These are phyloP conservation scores for Silurus aristotelis DNA, from an alignment of 2,797 vertebrate species.

Conservation along the genomic window DNA sequence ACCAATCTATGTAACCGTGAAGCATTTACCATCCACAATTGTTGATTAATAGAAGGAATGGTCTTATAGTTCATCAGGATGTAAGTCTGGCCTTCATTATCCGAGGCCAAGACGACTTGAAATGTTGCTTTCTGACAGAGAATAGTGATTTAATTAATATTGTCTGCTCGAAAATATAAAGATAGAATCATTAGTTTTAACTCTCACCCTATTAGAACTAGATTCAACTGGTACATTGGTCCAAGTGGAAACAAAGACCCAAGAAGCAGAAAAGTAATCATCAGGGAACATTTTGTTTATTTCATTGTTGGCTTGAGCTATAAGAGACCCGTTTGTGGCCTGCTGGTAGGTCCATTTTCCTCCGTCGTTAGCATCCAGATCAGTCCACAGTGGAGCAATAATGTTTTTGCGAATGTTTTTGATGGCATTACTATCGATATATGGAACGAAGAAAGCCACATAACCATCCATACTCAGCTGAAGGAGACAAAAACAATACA, in stretches of 20 bases:
- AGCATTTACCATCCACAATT: not conserved
- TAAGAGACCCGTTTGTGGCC: not conserved
- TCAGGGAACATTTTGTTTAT: not conserved
- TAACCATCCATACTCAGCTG: too few relatives aligned
- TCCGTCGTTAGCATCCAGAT: not conserved
- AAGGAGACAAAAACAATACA: too few relatives aligned
- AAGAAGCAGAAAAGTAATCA: not conserved
- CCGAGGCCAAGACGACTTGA: slow-evolving; percentile 11
- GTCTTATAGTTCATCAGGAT: not conserved
- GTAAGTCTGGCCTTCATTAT: slow-evolving; percentile 3
- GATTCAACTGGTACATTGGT: not conserved
- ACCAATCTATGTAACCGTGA: too few relatives aligned
- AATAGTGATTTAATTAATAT: not conserved
- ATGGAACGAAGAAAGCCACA: too few relatives aligned
- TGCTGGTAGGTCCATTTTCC: slow-evolving; percentile 5
- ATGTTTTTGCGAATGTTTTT: too few relatives aligned
- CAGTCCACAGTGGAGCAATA: slow-evolving; percentile 1
- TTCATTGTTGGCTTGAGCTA: not conserved
- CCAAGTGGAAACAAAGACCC: slow-evolving; percentile 22
- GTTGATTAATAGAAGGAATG: not conserved
- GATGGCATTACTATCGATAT: too few relatives aligned
- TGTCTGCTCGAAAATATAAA: too few relatives aligned
- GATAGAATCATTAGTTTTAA: too few relatives aligned
- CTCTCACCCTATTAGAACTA: too few relatives aligned
- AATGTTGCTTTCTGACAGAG: slow-evolving; percentile 18